Conservation (phyloP, 2,888 invertebrate species). For the Tortrix viridana region DNA sequence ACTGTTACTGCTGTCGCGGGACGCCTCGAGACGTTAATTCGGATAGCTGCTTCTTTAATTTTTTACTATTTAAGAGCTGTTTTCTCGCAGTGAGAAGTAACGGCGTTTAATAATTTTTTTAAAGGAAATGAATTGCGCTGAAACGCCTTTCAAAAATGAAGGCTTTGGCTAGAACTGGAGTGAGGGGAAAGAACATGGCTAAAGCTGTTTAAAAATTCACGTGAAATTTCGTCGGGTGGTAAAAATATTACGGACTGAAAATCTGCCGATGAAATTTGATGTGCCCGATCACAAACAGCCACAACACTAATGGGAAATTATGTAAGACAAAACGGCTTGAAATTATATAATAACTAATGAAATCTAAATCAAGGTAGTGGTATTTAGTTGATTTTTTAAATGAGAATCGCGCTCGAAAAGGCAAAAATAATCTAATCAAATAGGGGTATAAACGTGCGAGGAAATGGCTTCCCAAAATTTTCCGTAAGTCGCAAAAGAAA, state of each 20-base stretch:
- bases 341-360: not conserved
- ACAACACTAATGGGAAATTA: too few species aligned
- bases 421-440: slow-evolving; percentile 2
- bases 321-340: too few species aligned
- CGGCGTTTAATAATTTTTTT: not conserved
- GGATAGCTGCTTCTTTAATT: slow-evolving; percentile 24
- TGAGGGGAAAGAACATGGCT: not conserved
- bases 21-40: slow-evolving; percentile 18
- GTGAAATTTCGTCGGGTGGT: too few species aligned
- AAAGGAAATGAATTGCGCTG: not conserved
- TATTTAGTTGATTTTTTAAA: not conserved
- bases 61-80: slow-evolving; percentile 20
- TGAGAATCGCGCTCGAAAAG: not conserved
- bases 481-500: slow-evolving; percentile 20
- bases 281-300: too few species aligned
- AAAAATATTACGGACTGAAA: too few species aligned
- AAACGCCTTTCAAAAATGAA: not conserved
- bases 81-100: not conserved
- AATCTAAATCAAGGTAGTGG: not conserved
- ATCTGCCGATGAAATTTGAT: too few species aligned
- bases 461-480: slow-evolving; percentile 23
- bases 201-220: too few species aligned
- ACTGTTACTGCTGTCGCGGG: slow-evolving; percentile 32
- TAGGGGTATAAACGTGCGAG: slow-evolving; percentile 17
- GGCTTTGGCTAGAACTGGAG: not conserved